A percentile compares a stretch with the other conserved stretches of the same genome.
These are phyloP conservation scores for Apantesis nais DNA, from an alignment of 2,888 invertebrate species.

Conservation along the genomic window DNA sequence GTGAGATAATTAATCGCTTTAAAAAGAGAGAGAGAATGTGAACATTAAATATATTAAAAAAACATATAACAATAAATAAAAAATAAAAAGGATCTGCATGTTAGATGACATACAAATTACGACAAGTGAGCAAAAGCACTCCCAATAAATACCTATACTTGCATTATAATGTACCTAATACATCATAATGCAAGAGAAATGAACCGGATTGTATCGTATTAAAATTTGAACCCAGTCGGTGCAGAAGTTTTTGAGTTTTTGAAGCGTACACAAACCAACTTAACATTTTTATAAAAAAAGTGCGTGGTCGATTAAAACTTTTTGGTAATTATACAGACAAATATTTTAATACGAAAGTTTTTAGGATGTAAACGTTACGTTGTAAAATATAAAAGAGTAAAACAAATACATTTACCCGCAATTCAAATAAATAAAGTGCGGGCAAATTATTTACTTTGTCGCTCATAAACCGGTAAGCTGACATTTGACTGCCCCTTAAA, in stretches of 20 bases:
- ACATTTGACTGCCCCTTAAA: conserved; percentile 54
- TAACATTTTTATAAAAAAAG: too few relatives aligned
- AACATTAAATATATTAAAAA: too few relatives aligned
- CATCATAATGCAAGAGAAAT: too few relatives aligned
- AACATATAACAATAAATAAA: too few relatives aligned
- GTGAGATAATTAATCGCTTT: background rate
- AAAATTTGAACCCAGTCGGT: too few relatives aligned
- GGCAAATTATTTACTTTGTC: conserved; percentile 64
- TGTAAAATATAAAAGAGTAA: conserved; percentile 17
- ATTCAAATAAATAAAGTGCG: conserved; percentile 56
- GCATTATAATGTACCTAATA: too few relatives aligned
- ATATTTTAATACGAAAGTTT: background rate
- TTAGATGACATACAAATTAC: background rate
- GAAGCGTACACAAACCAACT: too few relatives aligned
- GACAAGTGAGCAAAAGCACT: background rate
- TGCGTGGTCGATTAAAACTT: background rate
- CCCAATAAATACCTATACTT: background rate
- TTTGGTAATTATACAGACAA: background rate
- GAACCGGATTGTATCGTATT: too few relatives aligned
- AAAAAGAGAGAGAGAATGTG: background rate
- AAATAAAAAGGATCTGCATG: background rate
- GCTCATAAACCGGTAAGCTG: conserved; percentile 61
- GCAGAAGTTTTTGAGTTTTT: too few relatives aligned
- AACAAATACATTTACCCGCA: conserved; percentile 35
- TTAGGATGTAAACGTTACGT: conserved; percentile 4